phyloP scores from a whole-genome alignment of 2,888 invertebrate species.

The Papilio protenor region DNA sequence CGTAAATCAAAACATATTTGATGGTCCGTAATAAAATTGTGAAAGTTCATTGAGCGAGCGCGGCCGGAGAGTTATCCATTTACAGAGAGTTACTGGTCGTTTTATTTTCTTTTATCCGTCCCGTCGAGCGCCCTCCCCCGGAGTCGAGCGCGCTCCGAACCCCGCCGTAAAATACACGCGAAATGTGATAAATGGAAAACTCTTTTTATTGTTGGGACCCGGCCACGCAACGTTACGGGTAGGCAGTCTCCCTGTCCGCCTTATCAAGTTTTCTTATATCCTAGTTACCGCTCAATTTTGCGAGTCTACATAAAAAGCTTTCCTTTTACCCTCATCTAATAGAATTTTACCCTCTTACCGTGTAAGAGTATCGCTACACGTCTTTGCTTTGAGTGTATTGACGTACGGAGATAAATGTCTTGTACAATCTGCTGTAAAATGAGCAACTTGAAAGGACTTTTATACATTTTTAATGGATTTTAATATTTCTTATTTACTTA shows the following conservation, averaged over 20 bases:
- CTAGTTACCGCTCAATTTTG: slow-evolving; percentile 80
- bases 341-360: slow-evolving; percentile 59
- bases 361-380: slow-evolving; percentile 64
- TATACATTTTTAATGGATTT: not conserved
- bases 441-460: not conserved
- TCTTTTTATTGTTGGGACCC: slow-evolving; percentile 80
- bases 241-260: slow-evolving; percentile 69
- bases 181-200: slow-evolving; percentile 84
- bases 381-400: slow-evolving; percentile 54
- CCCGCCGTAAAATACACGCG: slow-evolving; percentile 83
- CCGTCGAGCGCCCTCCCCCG: slow-evolving; percentile 70
- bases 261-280: slow-evolving; percentile 81
- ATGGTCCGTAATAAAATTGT: slow-evolving; percentile 63
- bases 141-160: slow-evolving; percentile 72
- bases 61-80: slow-evolving; percentile 77
- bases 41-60: slow-evolving; percentile 73
- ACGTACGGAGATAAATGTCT: slow-evolving; percentile 54
- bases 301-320: slow-evolving; percentile 71
- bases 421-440: slow-evolving; percentile 43
- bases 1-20: slow-evolving; percentile 52
- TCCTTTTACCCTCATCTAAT: slow-evolving; percentile 64
- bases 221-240: slow-evolving; percentile 77
- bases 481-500: not conserved
- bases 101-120: slow-evolving; percentile 80
- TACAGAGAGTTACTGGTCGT: slow-evolving; percentile 75